Base-by-base conservation (phyloP, 2,113 vertebrate genomes). In the Rafetus swinhoei region DNA sequence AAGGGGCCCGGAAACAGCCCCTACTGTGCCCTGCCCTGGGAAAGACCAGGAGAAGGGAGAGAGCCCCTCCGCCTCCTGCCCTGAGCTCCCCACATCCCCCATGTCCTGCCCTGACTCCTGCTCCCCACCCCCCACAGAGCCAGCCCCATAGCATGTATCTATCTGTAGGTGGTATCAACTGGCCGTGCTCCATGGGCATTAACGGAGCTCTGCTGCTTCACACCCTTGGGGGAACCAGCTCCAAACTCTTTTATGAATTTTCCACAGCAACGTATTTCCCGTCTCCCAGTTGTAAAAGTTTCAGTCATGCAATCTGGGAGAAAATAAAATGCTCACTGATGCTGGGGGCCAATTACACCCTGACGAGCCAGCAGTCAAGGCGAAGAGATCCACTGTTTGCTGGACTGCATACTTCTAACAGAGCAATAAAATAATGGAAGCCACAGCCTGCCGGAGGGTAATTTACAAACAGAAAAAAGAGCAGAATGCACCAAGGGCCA, bases 391-490 rank as follows among this genome's bases (percentile, higher is more conserved):
- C 54, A 76, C 55, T 53, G 57, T 7, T 27, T 14, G 1, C 0
- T 1, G 82, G 57, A 14, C 60, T 88, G 65, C 81, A 59, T 6
- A 79, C 29, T 50, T 90, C 95, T 94, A 96, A 88, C 16, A 3
- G 39, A 85, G 39, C 21, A 79, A 19, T 29, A 16, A 90, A 25
- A 35, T 1, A 27, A 0, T 1, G 53, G 54, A 45, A 79, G 39
- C 50, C 14, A 82, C 59, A 79, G 59, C 1, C 29, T 50, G 87
- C 1, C 0, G 0, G 59, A 60, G 90, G 0, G 0, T 13, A 15
- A 50, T 25, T 50, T 77, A 50, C 6, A 3, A 77, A 77, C 74
- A 4, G 35, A 24, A 72, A 69, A 35, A 72, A 4, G 65, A 72
- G 7, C 65, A 21, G 9, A 27, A 50, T 12, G 50, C 10, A 22